Evolutionary conservation across 2,797 vertebrate genomes (phyloP).

Genomic region (Pempheris klunzingeri): DNA sequence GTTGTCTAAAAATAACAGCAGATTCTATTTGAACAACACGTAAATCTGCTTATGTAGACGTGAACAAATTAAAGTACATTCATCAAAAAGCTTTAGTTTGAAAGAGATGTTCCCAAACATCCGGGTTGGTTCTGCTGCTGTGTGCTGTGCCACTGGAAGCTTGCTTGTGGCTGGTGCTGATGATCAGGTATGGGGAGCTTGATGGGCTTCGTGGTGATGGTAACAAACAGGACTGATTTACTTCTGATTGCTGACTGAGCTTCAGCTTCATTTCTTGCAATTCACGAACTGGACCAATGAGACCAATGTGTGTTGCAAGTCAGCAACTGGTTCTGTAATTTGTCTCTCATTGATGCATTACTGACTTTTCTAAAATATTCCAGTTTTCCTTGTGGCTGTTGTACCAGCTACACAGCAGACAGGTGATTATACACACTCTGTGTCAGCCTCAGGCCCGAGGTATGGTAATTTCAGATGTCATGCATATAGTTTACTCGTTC

Average conservation of each 20-base stretch:
- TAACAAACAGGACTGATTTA: constrained; percentile 70
- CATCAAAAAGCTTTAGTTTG: constrained; percentile 19
- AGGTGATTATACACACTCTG: constrained; percentile 54
- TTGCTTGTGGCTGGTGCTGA: constrained; percentile 60
- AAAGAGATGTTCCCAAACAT: constrained; percentile 14
- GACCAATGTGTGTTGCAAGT: constrained; percentile 1
- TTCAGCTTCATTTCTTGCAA: constrained; percentile 35
- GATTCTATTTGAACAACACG: constrained; percentile 49
- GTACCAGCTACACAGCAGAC: constrained; percentile 48
- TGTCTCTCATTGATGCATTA: constrained; percentile 14
- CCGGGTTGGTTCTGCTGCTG: constrained; percentile 35
- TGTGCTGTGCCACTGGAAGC: constrained; percentile 46
- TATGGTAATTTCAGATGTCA: constrained; percentile 46
- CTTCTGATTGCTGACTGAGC: constrained; percentile 71
- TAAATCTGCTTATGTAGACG: constrained; percentile 51
- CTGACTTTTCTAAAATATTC: constrained; percentile 42
- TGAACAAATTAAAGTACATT: constrained; percentile 54
- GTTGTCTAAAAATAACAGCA: constrained; percentile 67
- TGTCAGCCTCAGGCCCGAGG: constrained; percentile 43
- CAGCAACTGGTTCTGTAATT: constrained; percentile 5
- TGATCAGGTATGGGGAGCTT: constrained; percentile 29
- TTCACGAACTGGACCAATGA: constrained; percentile 31
- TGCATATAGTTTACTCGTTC: constrained; percentile 42
- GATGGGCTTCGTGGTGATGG: constrained; percentile 57
- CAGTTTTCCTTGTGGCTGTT: constrained; percentile 50